These are phyloP conservation scores for Andrena hattorfiana DNA, from an alignment of 2,888 invertebrate species.

Conservation along the genomic window DNA sequence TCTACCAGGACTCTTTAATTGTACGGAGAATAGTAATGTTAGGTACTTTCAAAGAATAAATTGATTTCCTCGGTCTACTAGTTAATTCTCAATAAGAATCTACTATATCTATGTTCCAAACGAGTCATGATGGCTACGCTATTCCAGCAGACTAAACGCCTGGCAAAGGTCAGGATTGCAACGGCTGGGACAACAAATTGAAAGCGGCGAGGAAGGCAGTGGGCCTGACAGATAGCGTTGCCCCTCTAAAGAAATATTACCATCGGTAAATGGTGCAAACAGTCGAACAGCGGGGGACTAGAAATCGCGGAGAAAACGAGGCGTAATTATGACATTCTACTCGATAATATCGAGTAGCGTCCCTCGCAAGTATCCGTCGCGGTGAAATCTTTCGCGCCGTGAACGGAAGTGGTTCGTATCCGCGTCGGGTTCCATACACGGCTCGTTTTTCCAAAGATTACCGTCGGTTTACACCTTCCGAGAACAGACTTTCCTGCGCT, in stretches of 20 bases:
- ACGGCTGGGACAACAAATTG: conserved; percentile 49
- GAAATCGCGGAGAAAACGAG: conserved; percentile 47
- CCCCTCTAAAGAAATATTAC: conserved; percentile 10
- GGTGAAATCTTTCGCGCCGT: conserved; percentile 49
- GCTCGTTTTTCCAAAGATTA: conserved; percentile 63
- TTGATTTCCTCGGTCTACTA: not conserved
- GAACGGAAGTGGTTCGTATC: conserved; percentile 53
- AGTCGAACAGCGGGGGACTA: conserved; percentile 15
- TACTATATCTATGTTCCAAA: conserved; percentile 2
- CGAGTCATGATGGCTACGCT: conserved; percentile 24
- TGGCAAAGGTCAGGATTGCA: conserved; percentile 50
- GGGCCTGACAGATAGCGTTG: conserved; percentile 37
- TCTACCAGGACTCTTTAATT: no score
- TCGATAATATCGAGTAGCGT: conserved; percentile 36
- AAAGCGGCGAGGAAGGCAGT: conserved; percentile 40
- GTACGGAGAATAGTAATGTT: no score
- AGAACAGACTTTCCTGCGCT: conserved; percentile 71
- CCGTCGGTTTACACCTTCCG: conserved; percentile 66
- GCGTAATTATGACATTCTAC: conserved; percentile 58
- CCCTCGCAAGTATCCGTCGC: not conserved
- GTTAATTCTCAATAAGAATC: not conserved
- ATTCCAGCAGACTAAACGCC: conserved; percentile 34
- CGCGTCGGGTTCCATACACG: conserved; percentile 47
- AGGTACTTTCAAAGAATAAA: not conserved
- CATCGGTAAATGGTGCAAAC: conserved; percentile 13